Evolutionary conservation across 2,888 invertebrate genomes (phyloP).

Genomic region (Noctua janthina): DNA sequence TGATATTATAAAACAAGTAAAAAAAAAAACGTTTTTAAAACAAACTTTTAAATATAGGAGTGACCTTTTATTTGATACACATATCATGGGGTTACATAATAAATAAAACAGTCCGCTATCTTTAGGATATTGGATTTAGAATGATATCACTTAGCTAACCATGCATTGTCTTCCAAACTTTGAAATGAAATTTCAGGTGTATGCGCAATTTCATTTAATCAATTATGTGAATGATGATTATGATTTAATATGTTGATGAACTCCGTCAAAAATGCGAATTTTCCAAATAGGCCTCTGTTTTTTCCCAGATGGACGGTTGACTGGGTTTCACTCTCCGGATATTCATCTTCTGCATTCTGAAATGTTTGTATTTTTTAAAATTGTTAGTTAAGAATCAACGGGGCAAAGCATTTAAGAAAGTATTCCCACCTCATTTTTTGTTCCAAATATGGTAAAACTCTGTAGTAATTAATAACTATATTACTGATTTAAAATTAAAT

Average conservation of each 20-base stretch:
- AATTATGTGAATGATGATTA: too few relatives aligned
- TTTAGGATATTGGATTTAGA: background rate
- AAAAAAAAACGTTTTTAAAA: too few relatives aligned
- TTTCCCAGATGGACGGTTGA: background rate
- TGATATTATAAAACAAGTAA: background rate
- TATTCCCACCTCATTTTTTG: background rate
- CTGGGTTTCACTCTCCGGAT: constrained; percentile 14
- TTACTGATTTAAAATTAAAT: too few relatives aligned
- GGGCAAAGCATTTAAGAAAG: background rate
- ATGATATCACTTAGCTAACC: background rate
- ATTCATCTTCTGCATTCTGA: background rate
- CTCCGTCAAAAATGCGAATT: background rate
- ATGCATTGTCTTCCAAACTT: background rate
- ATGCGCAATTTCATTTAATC: background rate
- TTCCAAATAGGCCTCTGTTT: background rate
- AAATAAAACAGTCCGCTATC: background rate
- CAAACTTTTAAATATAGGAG: too few relatives aligned
- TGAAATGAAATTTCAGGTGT: too few relatives aligned
- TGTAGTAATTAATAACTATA: too few relatives aligned
- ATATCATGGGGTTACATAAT: background rate
- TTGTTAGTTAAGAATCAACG: background rate
- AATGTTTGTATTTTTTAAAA: background rate
- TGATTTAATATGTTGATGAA: too few relatives aligned
- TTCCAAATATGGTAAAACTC: too few relatives aligned
- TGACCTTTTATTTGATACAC: too few relatives aligned